Conservation (phyloP, 2,113 vertebrate species). For the Zootoca vivipara region DNA sequence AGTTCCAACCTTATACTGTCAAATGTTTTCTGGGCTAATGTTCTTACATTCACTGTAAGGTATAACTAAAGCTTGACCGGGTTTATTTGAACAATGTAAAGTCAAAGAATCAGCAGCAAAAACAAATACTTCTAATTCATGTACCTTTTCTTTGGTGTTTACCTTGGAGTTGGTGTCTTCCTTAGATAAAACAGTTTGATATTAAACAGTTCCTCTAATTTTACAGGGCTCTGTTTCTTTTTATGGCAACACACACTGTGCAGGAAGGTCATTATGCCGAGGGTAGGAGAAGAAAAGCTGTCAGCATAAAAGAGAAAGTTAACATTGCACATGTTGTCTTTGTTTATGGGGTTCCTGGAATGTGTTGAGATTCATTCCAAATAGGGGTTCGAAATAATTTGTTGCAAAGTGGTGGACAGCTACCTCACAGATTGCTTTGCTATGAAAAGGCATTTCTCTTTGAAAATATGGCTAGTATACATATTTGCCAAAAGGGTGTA, state of each 20-base stretch:
- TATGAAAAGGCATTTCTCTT: slow-evolving; percentile 56
- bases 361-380: slow-evolving; percentile 71
- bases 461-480: slow-evolving; percentile 48
- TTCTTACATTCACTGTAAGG: slow-evolving; percentile 59
- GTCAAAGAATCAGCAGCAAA: slow-evolving; percentile 71
- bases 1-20: slow-evolving; percentile 53
- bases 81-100: slow-evolving; percentile 71
- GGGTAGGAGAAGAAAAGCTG: slow-evolving; percentile 61
- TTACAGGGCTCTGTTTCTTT: slow-evolving; percentile 74
- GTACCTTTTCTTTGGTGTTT: slow-evolving; percentile 70
- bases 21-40: slow-evolving; percentile 52
- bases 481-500: slow-evolving; percentile 35
- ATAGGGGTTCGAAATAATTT: slow-evolving; percentile 61
- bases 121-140: slow-evolving; percentile 74
- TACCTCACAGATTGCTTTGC: slow-evolving; percentile 25
- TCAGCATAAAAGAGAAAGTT: slow-evolving; percentile 80
- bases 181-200: slow-evolving; percentile 76
- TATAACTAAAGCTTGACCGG: slow-evolving; percentile 6
- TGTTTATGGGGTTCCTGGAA: slow-evolving; percentile 77
- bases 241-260: slow-evolving; percentile 79
- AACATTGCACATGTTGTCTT: slow-evolving; percentile 74
- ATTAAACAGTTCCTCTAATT: slow-evolving; percentile 79
- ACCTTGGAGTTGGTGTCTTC: slow-evolving; percentile 71
- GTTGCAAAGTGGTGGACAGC: slow-evolving; percentile 33
- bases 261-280: slow-evolving; percentile 78